These are phyloP conservation scores for Butastur rufipennis DNA, from an alignment of 2,113 vertebrate genomes.

Conservation along the genomic window DNA sequence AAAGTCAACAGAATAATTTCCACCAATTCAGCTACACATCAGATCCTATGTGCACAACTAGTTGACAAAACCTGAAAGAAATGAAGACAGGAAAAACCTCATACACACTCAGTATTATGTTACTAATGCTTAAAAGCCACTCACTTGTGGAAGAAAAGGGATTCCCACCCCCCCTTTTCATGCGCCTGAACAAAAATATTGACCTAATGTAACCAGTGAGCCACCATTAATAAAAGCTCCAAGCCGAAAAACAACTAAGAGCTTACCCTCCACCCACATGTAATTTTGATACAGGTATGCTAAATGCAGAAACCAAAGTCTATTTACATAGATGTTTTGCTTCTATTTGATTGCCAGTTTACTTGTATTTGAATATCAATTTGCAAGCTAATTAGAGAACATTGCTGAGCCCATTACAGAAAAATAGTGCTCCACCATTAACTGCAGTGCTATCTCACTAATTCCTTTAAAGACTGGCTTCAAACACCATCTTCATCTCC, in stretches of 20 bases:
- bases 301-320: not conserved
- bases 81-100: not conserved
- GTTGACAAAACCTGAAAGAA: not conserved
- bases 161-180: not conserved
- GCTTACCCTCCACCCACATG: not conserved
- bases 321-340: constrained; percentile 41
- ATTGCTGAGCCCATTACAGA: constrained; percentile 31
- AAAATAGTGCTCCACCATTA: constrained; percentile 41
- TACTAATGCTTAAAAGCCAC: not conserved
- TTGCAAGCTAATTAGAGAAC: constrained; percentile 58
- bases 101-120: not conserved
- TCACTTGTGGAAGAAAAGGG: not conserved
- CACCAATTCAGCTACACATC: not conserved
- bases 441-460: constrained; percentile 28
- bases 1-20: not conserved
- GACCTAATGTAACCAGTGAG: not conserved
- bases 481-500: constrained; percentile 14
- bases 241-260: not conserved
- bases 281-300: not conserved
- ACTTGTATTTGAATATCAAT: constrained; percentile 62
- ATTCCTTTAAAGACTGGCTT: constrained; percentile 48
- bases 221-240: not conserved
- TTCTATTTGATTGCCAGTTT: constrained; percentile 60
- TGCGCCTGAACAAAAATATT: not conserved
- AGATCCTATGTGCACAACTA: not conserved